Conservation (phyloP, 2,113 vertebrate species). For the Jacana jacana region DNA sequence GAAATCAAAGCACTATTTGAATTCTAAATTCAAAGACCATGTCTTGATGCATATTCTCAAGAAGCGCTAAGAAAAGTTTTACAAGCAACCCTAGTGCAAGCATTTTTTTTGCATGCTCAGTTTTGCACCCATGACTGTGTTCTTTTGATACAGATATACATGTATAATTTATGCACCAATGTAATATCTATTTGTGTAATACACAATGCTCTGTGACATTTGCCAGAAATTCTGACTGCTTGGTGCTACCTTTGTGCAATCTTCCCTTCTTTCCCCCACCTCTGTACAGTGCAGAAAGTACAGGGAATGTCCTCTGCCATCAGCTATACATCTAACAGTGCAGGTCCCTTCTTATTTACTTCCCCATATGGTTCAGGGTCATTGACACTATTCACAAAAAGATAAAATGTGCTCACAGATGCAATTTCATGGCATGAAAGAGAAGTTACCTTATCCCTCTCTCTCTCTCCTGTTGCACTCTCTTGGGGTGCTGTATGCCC, state of each 20-base stretch:
- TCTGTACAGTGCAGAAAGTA: not conserved
- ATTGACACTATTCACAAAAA: not conserved
- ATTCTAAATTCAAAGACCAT: not conserved
- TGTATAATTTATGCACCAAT: not conserved
- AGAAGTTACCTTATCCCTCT: not conserved
- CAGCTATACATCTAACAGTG: not conserved
- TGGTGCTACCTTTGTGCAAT: not conserved
- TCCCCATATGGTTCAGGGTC: not conserved
- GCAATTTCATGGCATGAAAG: not conserved
- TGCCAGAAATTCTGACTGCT: not conserved
- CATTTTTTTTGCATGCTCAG: not conserved
- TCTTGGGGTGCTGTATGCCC: not conserved
- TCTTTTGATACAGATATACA: not conserved
- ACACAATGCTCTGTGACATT: not conserved
- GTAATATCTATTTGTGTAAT: not conserved
- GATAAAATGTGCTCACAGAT: not conserved
- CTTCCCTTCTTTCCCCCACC: not conserved
- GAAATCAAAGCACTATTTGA: not conserved
- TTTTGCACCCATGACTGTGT: not conserved
- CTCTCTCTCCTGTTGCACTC: not conserved
- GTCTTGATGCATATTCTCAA: not conserved
- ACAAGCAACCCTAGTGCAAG: not conserved
- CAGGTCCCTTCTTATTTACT: not conserved
- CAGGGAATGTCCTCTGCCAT: not conserved
- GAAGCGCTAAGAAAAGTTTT: not conserved